Evolutionary conservation across 2,113 vertebrate species (phyloP).

Genomic region (Setophaga kirtlandii): DNA sequence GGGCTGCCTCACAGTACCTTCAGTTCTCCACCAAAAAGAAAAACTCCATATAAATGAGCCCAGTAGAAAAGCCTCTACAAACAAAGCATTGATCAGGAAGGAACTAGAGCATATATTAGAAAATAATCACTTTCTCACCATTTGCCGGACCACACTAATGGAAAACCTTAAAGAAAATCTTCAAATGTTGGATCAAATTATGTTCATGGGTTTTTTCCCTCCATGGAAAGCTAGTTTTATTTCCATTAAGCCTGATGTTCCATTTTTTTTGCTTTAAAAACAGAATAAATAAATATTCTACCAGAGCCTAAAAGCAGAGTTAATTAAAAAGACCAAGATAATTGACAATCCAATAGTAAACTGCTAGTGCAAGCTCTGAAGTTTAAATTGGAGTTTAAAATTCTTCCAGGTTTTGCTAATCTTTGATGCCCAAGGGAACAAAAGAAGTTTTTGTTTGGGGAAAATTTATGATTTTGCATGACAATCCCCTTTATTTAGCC

Average conservation of each 20-base stretch:
- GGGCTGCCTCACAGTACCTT: neutral
- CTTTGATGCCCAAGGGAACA: conserved; percentile 26
- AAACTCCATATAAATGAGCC: neutral
- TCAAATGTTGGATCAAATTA: neutral
- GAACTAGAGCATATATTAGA: neutral
- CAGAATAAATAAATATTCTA: neutral
- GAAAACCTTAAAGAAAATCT: neutral
- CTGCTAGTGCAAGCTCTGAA: neutral
- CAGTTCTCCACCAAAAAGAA: neutral
- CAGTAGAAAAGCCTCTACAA: neutral
- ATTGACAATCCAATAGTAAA: conserved; percentile 38
- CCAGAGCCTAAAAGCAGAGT: neutral
- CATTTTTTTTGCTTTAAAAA: neutral
- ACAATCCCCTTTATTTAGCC: neutral
- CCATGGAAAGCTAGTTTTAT: neutral
- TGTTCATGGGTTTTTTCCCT: neutral
- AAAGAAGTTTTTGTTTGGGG: neutral
- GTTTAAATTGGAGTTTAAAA: conserved; percentile 36
- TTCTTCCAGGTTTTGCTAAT: conserved; percentile 26
- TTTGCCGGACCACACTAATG: neutral
- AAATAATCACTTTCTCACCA: neutral
- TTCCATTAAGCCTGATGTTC: neutral
- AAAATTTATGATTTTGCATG: neutral
- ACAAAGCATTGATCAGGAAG: neutral
- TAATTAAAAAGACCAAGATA: conserved; percentile 51